These are phyloP conservation scores for Muntiacus muntjak DNA, from an alignment of 2,113 vertebrate genomes.

Conservation along the genomic window DNA sequence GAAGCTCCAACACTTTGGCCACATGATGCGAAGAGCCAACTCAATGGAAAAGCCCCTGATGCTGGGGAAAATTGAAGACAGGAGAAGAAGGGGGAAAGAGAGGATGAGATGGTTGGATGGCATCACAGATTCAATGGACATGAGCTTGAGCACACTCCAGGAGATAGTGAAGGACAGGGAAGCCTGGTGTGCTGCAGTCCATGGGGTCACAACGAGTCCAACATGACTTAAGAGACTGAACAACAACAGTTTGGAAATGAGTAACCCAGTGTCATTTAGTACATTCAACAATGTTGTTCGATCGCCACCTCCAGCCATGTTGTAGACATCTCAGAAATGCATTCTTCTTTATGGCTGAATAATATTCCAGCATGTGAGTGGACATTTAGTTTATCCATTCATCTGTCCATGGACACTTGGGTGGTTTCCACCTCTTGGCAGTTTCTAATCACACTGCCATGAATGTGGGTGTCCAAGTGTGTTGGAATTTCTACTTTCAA, in stretches of 20 bases:
- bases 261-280: neutral
- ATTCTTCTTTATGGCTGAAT: neutral
- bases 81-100: neutral
- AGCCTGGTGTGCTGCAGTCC: neutral
- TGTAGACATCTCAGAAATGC: neutral
- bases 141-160: neutral
- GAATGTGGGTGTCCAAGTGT: neutral
- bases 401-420: neutral
- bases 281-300: neutral
- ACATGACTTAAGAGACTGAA: neutral
- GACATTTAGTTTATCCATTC: neutral
- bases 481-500: neutral
- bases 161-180: neutral
- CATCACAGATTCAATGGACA: neutral
- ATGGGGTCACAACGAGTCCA: neutral
- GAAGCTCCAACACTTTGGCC: neutral
- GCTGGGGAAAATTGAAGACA: neutral
- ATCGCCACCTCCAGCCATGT: neutral
- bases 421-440: neutral
- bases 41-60: neutral
- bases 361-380: neutral
- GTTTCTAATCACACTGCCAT: neutral
- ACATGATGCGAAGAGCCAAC: neutral
- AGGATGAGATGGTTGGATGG: neutral
- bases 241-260: neutral